These are phyloP conservation scores for Bimastos eiseni DNA, from an alignment of 2,888 invertebrate genomes.

Conservation along the genomic window DNA sequence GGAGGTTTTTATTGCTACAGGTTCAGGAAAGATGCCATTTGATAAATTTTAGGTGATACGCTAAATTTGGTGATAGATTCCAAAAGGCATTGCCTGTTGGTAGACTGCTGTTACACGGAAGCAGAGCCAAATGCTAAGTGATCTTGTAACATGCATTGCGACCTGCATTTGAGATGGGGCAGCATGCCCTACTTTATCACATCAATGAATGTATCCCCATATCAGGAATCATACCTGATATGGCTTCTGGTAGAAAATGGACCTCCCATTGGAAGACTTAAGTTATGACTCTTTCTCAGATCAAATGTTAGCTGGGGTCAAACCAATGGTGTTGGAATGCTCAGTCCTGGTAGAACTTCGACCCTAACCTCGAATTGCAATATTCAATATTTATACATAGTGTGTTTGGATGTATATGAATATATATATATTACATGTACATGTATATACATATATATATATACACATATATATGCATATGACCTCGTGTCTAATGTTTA, in stretches of 20 bases:
- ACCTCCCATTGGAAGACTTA: not conserved
- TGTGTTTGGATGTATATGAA: not conserved
- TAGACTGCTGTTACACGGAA: too few relatives aligned
- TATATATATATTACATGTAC: not conserved
- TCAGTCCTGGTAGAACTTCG: not conserved
- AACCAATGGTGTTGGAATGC: constrained; percentile 9
- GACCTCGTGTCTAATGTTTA: too few relatives aligned
- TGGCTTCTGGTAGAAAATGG: not conserved
- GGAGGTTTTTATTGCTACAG: too few relatives aligned
- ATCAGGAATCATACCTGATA: not conserved
- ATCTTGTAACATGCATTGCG: too few relatives aligned
- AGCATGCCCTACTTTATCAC: too few relatives aligned
- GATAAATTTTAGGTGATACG: too few relatives aligned
- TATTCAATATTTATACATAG: not conserved
- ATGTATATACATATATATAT: not conserved
- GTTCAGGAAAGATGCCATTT: too few relatives aligned
- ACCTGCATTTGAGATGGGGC: too few relatives aligned
- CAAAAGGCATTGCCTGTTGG: too few relatives aligned
- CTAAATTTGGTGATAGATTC: too few relatives aligned
- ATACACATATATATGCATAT: not conserved
- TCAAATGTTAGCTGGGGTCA: not conserved
- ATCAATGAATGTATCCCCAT: too few relatives aligned
- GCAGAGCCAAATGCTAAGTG: too few relatives aligned
- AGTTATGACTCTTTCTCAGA: not conserved
- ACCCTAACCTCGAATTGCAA: not conserved